Percentiles rank a stretch among this genome's conserved stretches.
Conservation (phyloP, 2,113 vertebrate species). For the Scatophagus argus region DNA sequence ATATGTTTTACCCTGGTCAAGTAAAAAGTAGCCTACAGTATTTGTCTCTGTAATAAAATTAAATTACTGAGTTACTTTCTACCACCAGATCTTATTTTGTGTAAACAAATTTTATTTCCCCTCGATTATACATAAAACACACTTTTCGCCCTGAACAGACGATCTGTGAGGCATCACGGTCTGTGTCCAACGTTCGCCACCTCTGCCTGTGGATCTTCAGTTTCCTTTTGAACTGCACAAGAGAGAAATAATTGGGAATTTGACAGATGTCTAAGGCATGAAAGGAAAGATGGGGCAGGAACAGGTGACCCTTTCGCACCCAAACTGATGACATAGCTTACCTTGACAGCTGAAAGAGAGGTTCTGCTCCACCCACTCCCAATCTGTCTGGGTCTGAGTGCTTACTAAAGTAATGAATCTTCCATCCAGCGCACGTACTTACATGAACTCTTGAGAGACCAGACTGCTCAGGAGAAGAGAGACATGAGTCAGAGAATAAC, state of each 20-base stretch:
- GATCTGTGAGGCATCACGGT: conserved; percentile 12
- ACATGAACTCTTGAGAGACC: conserved; percentile 51
- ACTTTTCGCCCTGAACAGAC: background rate
- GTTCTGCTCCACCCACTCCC: conserved; percentile 68
- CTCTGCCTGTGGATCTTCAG: conserved; percentile 39
- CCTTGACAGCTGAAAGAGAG: conserved; percentile 74
- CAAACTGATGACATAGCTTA: conserved; percentile 70
- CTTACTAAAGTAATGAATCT: conserved; percentile 70
- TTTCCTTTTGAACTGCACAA: conserved; percentile 69
- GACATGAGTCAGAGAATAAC: conserved; percentile 8
- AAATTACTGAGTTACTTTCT: background rate
- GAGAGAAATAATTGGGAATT: conserved; percentile 70
- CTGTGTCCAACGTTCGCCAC: conserved; percentile 21
- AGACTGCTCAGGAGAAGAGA: conserved; percentile 8
- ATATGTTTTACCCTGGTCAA: background rate
- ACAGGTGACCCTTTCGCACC: conserved; percentile 63
- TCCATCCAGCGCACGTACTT: conserved; percentile 45
- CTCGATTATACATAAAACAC: background rate
- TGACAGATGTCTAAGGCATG: conserved; percentile 76
- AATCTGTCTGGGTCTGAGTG: conserved; percentile 70
- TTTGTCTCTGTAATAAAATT: no score
- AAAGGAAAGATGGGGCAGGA: conserved; percentile 59
- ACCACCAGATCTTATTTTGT: background rate
- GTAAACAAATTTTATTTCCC: background rate
- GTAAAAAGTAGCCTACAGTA: no score